Conservation (phyloP, 2,888 invertebrate species). For the Idaea biselata region DNA sequence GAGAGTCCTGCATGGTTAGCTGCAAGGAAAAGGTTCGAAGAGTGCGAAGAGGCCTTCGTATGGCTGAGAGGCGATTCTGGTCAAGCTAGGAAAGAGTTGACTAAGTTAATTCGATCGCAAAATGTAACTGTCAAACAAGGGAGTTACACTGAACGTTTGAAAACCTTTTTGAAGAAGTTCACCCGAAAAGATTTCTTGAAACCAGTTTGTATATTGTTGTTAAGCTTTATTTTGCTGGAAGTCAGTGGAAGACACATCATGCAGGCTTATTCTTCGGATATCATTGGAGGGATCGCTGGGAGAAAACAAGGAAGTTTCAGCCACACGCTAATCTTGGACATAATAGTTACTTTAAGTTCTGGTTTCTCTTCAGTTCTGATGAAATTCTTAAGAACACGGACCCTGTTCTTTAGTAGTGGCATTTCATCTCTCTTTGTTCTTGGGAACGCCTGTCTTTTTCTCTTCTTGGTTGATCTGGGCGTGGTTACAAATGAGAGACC, state of each 20-base stretch:
- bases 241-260: constrained; percentile 39
- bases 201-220: constrained; percentile 32
- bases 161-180: constrained; percentile 25
- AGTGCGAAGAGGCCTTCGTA: constrained; percentile 71
- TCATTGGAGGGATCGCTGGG: constrained; percentile 35
- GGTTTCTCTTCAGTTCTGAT: constrained; percentile 27
- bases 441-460: constrained; percentile 27
- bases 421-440: constrained; percentile 29
- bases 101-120: constrained; percentile 38
- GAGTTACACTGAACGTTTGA: constrained; percentile 8
- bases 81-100: constrained; percentile 34
- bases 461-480: constrained; percentile 20
- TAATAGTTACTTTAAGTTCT: constrained; percentile 33
- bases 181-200: constrained; percentile 30
- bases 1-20: constrained; percentile 83
- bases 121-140: constrained; percentile 6
- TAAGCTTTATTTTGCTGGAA: constrained; percentile 35
- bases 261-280: constrained; percentile 42
- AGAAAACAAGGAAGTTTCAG: constrained; percentile 29
- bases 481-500: constrained; percentile 24
- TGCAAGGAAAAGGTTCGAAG: constrained; percentile 51
- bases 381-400: constrained; percentile 32
- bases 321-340: constrained; percentile 38
- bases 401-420: constrained; percentile 42
- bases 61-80: constrained; percentile 70